Evolutionary conservation across 2,113 vertebrate genomes (phyloP).

Genomic region (Chiloscyllium plagiosum): DNA sequence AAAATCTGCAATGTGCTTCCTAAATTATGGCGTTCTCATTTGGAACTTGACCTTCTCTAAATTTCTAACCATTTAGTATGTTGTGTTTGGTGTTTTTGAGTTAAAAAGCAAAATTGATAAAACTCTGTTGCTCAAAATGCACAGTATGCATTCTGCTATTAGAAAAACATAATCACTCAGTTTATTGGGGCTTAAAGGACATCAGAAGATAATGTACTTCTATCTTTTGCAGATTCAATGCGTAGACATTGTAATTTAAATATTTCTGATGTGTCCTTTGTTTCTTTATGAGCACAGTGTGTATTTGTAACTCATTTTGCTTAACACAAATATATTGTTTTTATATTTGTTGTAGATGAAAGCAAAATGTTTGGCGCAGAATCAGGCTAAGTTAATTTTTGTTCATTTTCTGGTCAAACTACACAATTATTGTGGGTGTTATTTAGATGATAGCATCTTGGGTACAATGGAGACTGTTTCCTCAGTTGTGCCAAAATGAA

Average conservation of each 20-base stretch:
- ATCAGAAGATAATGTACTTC: neutral
- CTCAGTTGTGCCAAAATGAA: neutral
- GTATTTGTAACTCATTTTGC: neutral
- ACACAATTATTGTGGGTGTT: neutral
- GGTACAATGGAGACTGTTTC: neutral
- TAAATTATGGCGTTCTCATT: neutral
- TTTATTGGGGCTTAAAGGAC: slow-evolving; percentile 2
- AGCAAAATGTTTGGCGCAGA: neutral
- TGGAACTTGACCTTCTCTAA: neutral
- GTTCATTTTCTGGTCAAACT: neutral
- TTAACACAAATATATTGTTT: neutral
- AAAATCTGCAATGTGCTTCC: neutral
- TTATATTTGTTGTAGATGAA: neutral
- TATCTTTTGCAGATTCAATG: neutral
- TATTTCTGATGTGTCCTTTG: neutral
- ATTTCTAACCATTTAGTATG: neutral
- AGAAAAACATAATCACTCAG: slow-evolving; percentile 25
- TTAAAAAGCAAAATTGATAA: neutral
- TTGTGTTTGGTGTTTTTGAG: neutral
- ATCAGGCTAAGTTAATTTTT: neutral
- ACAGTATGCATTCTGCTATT: neutral
- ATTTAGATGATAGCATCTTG: neutral
- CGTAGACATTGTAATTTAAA: neutral
- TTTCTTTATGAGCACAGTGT: neutral
- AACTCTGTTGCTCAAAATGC: neutral